phyloP scores from a whole-genome alignment of 2,113 vertebrate genomes.

The Ramphastos sulfuratus region DNA sequence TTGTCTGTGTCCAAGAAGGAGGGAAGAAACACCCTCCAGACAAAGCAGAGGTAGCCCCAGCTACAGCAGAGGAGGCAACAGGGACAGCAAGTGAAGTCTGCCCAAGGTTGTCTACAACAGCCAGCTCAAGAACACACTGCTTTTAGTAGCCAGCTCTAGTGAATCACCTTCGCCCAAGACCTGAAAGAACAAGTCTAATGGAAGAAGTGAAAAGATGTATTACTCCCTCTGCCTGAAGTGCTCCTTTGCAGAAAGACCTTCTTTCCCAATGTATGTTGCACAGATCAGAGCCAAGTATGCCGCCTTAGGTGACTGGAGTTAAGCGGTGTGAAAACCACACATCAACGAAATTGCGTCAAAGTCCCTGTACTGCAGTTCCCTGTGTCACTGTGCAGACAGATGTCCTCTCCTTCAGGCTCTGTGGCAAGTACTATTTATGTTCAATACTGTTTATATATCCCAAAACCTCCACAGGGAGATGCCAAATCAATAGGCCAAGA shows the following conservation, averaged over 20 bases:
- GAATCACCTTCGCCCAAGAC: not conserved
- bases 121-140: not conserved
- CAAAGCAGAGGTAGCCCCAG: not conserved
- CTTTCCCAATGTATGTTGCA: fast-evolving
- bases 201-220: not conserved
- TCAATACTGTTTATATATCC: conserved; percentile 36
- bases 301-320: not conserved
- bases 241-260: not conserved
- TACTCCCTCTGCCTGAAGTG: not conserved
- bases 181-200: not conserved
- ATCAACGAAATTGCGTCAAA: not conserved
- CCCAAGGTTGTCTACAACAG: not conserved
- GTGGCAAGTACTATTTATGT: conserved; percentile 31
- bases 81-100: fast-evolving
- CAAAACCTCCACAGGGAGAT: not conserved
- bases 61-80: not conserved
- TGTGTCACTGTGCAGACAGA: not conserved
- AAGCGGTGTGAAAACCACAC: conserved; percentile 13
- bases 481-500: conserved; percentile 33
- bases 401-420: not conserved
- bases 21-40: not conserved
- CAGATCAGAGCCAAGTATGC: not conserved
- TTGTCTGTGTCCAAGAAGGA: not conserved
- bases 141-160: not conserved
- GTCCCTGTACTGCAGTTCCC: conserved; percentile 9